Base-by-base conservation (phyloP, 2,113 vertebrate species). In the Chaetura pelagica region DNA sequence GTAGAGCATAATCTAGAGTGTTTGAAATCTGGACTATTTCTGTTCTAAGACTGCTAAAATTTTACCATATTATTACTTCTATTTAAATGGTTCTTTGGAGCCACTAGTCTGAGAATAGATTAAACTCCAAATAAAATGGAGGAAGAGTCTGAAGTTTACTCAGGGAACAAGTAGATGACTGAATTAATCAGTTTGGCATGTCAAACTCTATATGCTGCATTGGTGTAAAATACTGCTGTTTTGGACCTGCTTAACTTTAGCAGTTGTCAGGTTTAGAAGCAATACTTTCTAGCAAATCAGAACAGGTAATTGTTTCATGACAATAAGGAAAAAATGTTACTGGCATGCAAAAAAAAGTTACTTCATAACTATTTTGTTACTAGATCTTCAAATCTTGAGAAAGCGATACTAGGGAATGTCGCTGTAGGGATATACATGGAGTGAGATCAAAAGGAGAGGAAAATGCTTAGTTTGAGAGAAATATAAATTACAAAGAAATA, bases 231-330 rank as follows among this genome's bases (percentile, higher is more conserved):
- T 27, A 12, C 3, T 59, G n/a, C 40, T 76, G 4, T 68, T 88
- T 44, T 64, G 40, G 58, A 15, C 62, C 27, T 85, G 5, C 7
- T n/a, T 57, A 69, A 55, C 42, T 68, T 3, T 52, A 84, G 73
- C 14, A 61, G 0, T 49, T 85, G 35, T 78, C 20, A 15, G 1
- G 4, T 52, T 44, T 3, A 40, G 21, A 57, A 69, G 34, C 1
- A 2, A 3, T 63, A 14, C 52, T 44, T 78, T 77, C 12, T 3
- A 74, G 48, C 0, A 5, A 54, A 75, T 62, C 17, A 22, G 57
- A 86, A 32, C 21, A 72, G 7, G 54, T 91, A 77, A 24, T 12
- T 0, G 10, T 49, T 57, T 62, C 44, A 2, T 23, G 12, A 15
- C 79, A 64, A 49, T 63, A 72, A 76, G 58, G n/a, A 83, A 30